Base-by-base conservation (phyloP, 2,888 invertebrate species). In the Drosophila neutralis region DNA sequence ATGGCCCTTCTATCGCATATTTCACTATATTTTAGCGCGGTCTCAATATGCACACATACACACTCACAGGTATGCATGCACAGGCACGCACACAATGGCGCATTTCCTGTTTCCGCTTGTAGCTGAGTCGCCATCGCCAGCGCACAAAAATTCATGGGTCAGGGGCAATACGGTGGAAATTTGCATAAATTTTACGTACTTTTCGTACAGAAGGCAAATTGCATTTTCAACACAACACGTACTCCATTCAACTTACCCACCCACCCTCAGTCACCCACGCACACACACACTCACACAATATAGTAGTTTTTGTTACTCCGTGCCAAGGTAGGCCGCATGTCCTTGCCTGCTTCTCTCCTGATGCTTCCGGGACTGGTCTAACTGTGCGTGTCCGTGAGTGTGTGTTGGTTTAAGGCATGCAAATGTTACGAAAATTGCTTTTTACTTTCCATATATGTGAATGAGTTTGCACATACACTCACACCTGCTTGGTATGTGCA, bases 341-440 rank as follows among this genome's bases (percentile, higher is more conserved):
- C 76, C 73, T 78, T 75, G 69, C 60, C 62, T 51, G 54, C 52
- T 53, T 24, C 29, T 31, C 51, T 61, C 42, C 49, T 52, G 42
- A 57, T 54, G 36, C 40, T 58, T 49, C 27, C 38, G 21, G 63
- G 51, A 45, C 48, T 58, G 42, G 45, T 15, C 24, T 42, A 7
- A 13, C 42, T 24, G 45, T 40, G 36, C 57, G n/a, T 66, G 42
- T 53, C 42, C 29, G 38, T 65, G 66, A 69, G 62, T 69, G 63
- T 73, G 88, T 72, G 86, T 85, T 89, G 80, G 88, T 88, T 85
- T 82, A 90, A 80, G 86, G 68, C 86, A 90, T 82, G 90, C 88
- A 90, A 87, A 87, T 85, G 90, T 89, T 85, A 85, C 90, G 90
- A 89, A 89, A 89, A 85, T 85, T 89, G 88, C 86, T 89, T 89